Conservation (phyloP, 2,113 vertebrate genomes). For the Solea senegalensis region DNA sequence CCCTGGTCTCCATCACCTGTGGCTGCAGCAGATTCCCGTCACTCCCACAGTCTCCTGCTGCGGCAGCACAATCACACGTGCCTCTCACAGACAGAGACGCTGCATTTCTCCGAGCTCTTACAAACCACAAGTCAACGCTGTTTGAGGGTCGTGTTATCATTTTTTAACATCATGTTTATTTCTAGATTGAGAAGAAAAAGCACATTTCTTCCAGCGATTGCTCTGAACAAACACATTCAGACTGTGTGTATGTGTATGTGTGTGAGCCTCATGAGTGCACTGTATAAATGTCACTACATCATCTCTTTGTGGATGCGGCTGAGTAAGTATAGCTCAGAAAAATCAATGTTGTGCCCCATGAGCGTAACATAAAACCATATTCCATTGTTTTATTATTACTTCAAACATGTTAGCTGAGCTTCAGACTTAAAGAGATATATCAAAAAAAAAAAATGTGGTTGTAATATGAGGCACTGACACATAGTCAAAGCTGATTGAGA, state of each 20-base stretch:
- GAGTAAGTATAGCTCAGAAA: constrained; percentile 63
- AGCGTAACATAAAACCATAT: constrained; percentile 62
- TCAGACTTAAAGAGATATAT: constrained; percentile 14
- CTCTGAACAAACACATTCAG: constrained; percentile 40
- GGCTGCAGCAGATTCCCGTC: too few species aligned
- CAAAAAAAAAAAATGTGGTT: too few species aligned
- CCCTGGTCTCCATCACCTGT: too few species aligned
- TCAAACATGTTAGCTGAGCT: constrained; percentile 38
- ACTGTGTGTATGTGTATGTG: constrained; percentile 1
- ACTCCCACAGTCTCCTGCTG: too few species aligned
- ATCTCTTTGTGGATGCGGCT: constrained; percentile 61
- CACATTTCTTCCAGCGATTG: constrained; percentile 42
- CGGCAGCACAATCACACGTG: too few species aligned
- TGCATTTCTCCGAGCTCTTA: constrained; percentile 3
- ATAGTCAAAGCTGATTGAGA: too few species aligned
- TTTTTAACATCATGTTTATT: constrained; percentile 41
- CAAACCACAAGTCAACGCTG: constrained; percentile 8
- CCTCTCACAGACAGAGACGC: not conserved
- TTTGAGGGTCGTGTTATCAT: not conserved
- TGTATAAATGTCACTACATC: constrained; percentile 65
- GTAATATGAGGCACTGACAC: too few species aligned
- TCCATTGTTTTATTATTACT: constrained; percentile 25
- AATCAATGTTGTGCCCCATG: constrained; percentile 61
- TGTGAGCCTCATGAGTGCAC: constrained; percentile 46
- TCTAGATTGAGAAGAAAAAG: constrained; percentile 39